Evolutionary conservation across 2,113 vertebrate genomes (phyloP), one percentile per base, ranked within the genome.

Genomic region (Erpornis zantholeuca): DNA sequence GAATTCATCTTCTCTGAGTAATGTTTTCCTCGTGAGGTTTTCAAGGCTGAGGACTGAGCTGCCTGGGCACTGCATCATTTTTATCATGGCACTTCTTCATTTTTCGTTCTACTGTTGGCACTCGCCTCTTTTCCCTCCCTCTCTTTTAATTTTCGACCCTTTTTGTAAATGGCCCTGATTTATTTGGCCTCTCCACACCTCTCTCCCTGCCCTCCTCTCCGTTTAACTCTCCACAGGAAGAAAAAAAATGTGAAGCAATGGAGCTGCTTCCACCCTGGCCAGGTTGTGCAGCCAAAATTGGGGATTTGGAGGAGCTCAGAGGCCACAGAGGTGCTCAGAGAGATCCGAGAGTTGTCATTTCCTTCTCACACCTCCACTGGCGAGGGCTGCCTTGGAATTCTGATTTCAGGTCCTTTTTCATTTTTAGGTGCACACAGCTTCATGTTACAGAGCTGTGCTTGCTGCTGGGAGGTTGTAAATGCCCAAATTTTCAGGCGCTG

Each of bases 31-130:
- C 8, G 1, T 2, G 25, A 71, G 90, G 57, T 90, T 91, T 92
- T 94, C 87, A 95, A 95, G 85, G 91, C 40, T 94, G 91, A 66
- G 86, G 65, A 13, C 53, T 13, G 19, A 45, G 66, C 68, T 96
- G 91, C 70, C 70, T 57, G 75, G 86, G 16, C 59, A 40, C 64
- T 68, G 72, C 11, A 83, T 96, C 73, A 82, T 95, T 91, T 95
- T 96, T 87, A 82, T 50, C 70, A 52, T 24, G 64, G 69, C 66
- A 82, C 65, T 83, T 68, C 71, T 80, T 95, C 68, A 76, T 88
- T 90, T 90, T 81, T 85, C 13, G 0, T 94, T 93, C 90, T 69
- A 69, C 59, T 65, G 49, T 33, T 35, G 79, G 44, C 47, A 38
- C 44, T 86, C 40, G 3, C 28, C 33, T 68, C 77, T 57, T 73